A percentile compares a stretch with the other conserved stretches of the same genome.
phyloP scores from a whole-genome alignment of 2,888 invertebrate genomes.

The Melitaea athalia region DNA sequence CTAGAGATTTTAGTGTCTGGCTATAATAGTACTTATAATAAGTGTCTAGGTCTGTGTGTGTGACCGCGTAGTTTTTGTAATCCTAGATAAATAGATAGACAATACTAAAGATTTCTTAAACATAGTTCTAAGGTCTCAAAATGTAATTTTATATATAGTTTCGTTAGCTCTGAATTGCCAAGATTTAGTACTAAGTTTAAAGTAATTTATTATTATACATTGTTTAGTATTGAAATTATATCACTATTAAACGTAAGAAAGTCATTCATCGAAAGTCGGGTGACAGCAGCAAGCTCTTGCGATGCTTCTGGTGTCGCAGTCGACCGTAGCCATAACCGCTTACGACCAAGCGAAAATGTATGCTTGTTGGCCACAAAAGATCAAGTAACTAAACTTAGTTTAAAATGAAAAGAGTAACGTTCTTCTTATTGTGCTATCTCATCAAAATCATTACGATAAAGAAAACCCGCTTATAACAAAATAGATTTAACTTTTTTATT shows the following conservation, averaged over 20 bases:
- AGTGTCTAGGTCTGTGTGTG: slow-evolving; percentile 55
- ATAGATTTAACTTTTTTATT: too few relatives aligned
- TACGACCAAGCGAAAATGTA: too few relatives aligned
- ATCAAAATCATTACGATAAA: too few relatives aligned
- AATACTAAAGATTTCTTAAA: slow-evolving; percentile 35
- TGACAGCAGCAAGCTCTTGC: too few relatives aligned
- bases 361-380: too few relatives aligned
- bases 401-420: too few relatives aligned
- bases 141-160: slow-evolving; percentile 28
- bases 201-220: not conserved
- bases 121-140: slow-evolving; percentile 34
- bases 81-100: slow-evolving; percentile 42
- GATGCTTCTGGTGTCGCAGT: too few relatives aligned
- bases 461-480: too few relatives aligned
- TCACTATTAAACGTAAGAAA: not conserved
- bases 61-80: slow-evolving; percentile 70
- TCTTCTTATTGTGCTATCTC: too few relatives aligned
- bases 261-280: not conserved
- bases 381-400: too few relatives aligned
- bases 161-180: slow-evolving; percentile 19
- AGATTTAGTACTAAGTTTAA: slow-evolving; percentile 12
- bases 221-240: not conserved
- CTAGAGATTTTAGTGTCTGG: slow-evolving; percentile 20
- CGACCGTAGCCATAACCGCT: too few relatives aligned
- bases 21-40: slow-evolving; percentile 32